These are phyloP conservation scores for Uropsilus gracilis DNA, from an alignment of 2,113 vertebrate species.

Conservation along the genomic window DNA sequence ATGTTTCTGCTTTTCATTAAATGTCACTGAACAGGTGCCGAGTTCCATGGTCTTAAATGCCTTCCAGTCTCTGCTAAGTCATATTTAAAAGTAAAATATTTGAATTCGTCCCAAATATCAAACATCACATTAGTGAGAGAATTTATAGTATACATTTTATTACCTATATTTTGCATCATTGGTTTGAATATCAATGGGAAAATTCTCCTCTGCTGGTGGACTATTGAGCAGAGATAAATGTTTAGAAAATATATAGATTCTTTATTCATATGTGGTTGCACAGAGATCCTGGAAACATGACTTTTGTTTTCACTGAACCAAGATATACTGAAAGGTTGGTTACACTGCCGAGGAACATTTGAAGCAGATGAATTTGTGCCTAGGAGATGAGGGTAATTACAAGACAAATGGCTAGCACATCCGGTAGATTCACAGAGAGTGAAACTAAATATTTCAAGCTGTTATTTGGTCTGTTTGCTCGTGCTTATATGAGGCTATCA, in stretches of 20 bases:
- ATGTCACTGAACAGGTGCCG: conserved; percentile 62
- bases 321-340: neutral
- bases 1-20: conserved; percentile 72
- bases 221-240: neutral
- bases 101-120: conserved; percentile 24
- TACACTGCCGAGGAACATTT: neutral
- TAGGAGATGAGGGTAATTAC: conserved; percentile 49
- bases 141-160: neutral
- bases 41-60: conserved; percentile 30
- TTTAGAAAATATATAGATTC: neutral
- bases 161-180: conserved; percentile 5
- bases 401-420: conserved; percentile 50
- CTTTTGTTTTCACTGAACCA: neutral
- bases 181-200: conserved; percentile 31
- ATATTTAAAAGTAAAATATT: conserved; percentile 49
- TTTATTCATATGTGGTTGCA: neutral
- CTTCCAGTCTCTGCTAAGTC: conserved; percentile 46
- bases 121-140: conserved; percentile 7
- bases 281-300: neutral
- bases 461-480: conserved; percentile 72
- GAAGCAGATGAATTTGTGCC: conserved; percentile 46
- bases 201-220: neutral
- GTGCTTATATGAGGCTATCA: conserved; percentile 62
- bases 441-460: conserved; percentile 72
- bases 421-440: conserved; percentile 41